These are phyloP conservation scores for Xestia xanthographa DNA, from an alignment of 2,888 invertebrate species.

Conservation along the genomic window DNA sequence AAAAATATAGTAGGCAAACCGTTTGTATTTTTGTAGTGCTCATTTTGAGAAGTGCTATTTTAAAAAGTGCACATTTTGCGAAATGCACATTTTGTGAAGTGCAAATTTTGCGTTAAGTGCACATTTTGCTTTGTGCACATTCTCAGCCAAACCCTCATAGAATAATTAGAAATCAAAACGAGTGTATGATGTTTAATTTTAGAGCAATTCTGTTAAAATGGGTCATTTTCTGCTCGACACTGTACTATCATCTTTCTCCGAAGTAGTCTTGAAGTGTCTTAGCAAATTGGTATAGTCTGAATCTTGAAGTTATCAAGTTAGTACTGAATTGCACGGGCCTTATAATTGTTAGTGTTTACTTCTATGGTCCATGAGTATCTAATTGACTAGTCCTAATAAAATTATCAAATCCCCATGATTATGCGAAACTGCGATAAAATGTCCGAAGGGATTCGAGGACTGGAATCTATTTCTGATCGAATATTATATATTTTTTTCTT, in stretches of 20 bases:
- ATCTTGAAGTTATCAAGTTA: conserved; percentile 53
- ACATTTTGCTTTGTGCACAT: too few relatives aligned
- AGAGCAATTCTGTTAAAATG: neutral
- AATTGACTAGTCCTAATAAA: conserved; percentile 13
- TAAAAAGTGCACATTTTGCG: too few relatives aligned
- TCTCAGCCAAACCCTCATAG: too few relatives aligned
- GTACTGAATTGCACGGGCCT: conserved; percentile 66
- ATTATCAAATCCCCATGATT: neutral
- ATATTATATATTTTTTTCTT: too few relatives aligned
- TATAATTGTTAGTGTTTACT: conserved; percentile 66
- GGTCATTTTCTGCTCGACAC: conserved; percentile 51
- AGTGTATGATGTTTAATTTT: neutral
- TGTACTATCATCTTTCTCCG: conserved; percentile 59
- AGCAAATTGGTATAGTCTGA: conserved; percentile 65
- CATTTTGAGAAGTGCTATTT: too few relatives aligned
- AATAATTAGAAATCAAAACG: neutral
- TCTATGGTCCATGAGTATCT: conserved; percentile 19
- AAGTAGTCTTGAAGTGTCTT: conserved; percentile 70
- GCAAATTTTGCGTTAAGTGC: too few relatives aligned
- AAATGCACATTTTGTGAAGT: too few relatives aligned
- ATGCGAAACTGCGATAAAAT: neutral
- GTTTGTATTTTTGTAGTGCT: too few relatives aligned
- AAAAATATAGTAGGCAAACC: too few relatives aligned
- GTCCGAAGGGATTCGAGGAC: neutral
- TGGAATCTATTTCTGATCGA: neutral